These are phyloP conservation scores for Origma solitaria DNA, from an alignment of 2,113 vertebrate species.

Conservation along the genomic window DNA sequence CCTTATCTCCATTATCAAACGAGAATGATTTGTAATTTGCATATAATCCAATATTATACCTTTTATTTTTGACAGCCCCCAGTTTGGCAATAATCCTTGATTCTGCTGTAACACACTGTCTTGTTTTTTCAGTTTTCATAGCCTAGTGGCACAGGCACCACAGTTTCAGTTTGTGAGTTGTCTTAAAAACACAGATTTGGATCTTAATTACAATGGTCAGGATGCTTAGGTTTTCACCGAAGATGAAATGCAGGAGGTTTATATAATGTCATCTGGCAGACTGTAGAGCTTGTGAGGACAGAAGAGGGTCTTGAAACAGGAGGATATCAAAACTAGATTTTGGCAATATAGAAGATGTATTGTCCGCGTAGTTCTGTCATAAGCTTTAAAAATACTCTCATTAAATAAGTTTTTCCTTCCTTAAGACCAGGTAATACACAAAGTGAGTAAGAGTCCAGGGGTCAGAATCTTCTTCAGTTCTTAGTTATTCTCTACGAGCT, in stretches of 20 bases:
- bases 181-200: not conserved
- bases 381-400: slow-evolving; percentile 65
- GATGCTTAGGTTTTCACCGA: not conserved
- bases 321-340: slow-evolving; percentile 65
- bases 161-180: not conserved
- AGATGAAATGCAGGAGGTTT: slow-evolving; percentile 8
- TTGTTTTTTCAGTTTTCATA: not conserved
- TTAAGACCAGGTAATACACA: slow-evolving; percentile 39
- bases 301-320: not conserved
- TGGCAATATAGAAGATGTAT: slow-evolving; percentile 71
- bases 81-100: not conserved
- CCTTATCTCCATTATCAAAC: not conserved
- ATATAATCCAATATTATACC: not conserved
- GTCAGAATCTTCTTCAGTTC: not conserved
- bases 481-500: slow-evolving; percentile 76
- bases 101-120: not conserved
- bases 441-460: slow-evolving; percentile 22
- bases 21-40: not conserved
- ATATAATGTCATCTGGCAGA: not conserved
- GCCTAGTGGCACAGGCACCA: not conserved
- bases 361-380: slow-evolving; percentile 41
- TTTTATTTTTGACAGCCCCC: not conserved
- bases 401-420: slow-evolving; percentile 48
- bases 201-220: not conserved
- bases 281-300: not conserved